phyloP scores from a whole-genome alignment of 1,140 invertebrate genomes.

The Drosophila paulistorum region DNA sequence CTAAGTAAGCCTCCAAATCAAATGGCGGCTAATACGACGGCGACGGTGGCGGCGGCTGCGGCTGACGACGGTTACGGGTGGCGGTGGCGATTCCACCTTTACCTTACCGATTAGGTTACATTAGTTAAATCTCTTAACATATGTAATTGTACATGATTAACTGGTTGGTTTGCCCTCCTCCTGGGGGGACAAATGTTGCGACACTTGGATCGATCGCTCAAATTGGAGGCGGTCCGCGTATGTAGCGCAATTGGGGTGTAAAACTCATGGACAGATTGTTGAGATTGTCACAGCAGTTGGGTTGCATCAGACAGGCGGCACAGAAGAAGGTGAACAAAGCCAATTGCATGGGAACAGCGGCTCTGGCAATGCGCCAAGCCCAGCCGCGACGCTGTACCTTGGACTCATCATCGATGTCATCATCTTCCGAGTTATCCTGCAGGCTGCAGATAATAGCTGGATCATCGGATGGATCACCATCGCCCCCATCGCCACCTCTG shows the following conservation, averaged over 20 bases:
- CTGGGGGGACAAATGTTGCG: slow-evolving; percentile 11
- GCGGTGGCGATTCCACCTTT: slow-evolving; percentile 3
- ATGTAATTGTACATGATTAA: slow-evolving; percentile 49
- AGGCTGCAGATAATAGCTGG: slow-evolving; percentile 71
- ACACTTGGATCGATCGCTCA: slow-evolving; percentile 83
- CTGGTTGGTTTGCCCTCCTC: slow-evolving; percentile 12
- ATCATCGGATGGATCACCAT: slow-evolving; percentile 77
- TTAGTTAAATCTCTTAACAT: slow-evolving; percentile 46
- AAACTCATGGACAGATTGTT: slow-evolving; percentile 92
- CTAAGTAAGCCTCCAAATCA: no score
- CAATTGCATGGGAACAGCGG: slow-evolving; percentile 91
- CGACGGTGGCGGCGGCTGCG: no score
- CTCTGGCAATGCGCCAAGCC: slow-evolving; percentile 90
- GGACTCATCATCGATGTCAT: slow-evolving; percentile 76
- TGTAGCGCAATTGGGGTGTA: slow-evolving; percentile 92
- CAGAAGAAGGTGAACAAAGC: slow-evolving; percentile 92
- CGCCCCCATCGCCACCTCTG: slow-evolving; percentile 43
- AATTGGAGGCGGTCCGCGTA: slow-evolving; percentile 92
- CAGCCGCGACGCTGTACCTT: slow-evolving; percentile 85
- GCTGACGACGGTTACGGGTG: not conserved
- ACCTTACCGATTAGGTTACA: slow-evolving; percentile 30
- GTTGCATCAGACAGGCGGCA: slow-evolving; percentile 91
- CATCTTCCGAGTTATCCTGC: slow-evolving; percentile 44
- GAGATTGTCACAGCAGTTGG: slow-evolving; percentile 92
- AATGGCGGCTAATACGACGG: no score